Percentiles rank a stretch among this genome's conserved stretches.
phyloP scores from a whole-genome alignment of 2,113 vertebrate genomes.

The human region GRCh38 chr5:72299501-72300000 shows the following conservation, averaged over 20 bases:
- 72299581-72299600: not conserved
- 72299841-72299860: not conserved
- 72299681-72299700: not conserved
- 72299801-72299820: not conserved
- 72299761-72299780: not conserved
- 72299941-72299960: not conserved
- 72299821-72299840: not conserved
- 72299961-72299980: not conserved
- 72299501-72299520: not conserved
- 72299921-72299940: not conserved
- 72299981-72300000: not conserved
- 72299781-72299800: not conserved
- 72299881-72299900: not conserved
- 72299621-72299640: not conserved
- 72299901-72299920: not conserved
- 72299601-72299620: not conserved
- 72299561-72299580: not conserved
- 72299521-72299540: not conserved
- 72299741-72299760: not conserved
- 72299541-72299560: not conserved
- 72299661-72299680: not conserved
- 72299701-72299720: not conserved
- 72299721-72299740: not conserved
- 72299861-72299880: not conserved
- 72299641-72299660: not conserved